Evolutionary conservation across 1,140 invertebrate species (phyloP).

Genomic region (Formica exsecta): DNA sequence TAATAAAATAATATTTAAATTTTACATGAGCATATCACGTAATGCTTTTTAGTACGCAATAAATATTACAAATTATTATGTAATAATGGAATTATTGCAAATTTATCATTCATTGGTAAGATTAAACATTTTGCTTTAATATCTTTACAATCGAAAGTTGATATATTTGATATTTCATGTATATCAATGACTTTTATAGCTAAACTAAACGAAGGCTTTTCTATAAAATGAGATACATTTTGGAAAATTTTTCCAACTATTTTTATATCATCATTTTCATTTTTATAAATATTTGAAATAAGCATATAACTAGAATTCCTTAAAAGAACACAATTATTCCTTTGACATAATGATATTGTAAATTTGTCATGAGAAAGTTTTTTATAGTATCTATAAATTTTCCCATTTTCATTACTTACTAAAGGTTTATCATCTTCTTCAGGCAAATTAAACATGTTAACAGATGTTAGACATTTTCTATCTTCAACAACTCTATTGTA

Average conservation of each 20-base stretch:
- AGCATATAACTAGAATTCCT: slow-evolving; percentile 1
- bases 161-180: background rate
- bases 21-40: too few species aligned
- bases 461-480: background rate
- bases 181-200: slow-evolving; percentile 10
- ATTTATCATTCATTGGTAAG: slow-evolving; percentile 2
- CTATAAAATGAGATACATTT: background rate
- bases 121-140: slow-evolving; percentile 24
- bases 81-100: background rate
- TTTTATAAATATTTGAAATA: slow-evolving; percentile 8
- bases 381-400: background rate
- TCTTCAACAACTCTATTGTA: slow-evolving; percentile 12
- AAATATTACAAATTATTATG: background rate
- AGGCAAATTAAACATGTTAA: too few species aligned
- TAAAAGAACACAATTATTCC: slow-evolving; percentile 14
- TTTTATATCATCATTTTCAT: slow-evolving; percentile 3
- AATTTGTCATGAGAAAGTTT: background rate
- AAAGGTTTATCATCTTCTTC: background rate
- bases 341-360: background rate
- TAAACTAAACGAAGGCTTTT: slow-evolving; percentile 14
- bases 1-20: background rate
- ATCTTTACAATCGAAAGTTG: background rate
- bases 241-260: background rate
- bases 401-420: background rate
- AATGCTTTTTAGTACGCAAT: slow-evolving; percentile 10